Evolutionary conservation across 2,888 invertebrate species (phyloP).

Genomic region (Cantharis rufa): DNA sequence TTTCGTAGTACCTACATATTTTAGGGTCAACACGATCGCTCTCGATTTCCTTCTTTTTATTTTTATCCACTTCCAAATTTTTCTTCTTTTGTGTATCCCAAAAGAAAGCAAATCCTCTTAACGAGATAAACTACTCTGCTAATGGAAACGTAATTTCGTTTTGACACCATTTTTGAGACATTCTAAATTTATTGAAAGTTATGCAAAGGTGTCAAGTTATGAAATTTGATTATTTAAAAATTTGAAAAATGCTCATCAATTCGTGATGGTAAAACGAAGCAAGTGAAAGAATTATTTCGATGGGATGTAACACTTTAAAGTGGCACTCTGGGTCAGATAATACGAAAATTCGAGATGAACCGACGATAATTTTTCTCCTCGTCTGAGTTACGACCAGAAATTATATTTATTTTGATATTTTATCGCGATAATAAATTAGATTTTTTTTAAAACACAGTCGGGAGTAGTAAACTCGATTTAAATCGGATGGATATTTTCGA

Average conservation of each 20-base stretch:
- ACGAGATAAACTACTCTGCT: neutral
- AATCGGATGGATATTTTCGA: conserved; percentile 2
- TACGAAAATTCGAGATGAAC: neutral
- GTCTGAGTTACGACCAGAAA: neutral
- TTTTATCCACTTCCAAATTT: neutral
- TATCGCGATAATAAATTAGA: neutral
- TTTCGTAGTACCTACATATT: neutral
- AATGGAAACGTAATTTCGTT: neutral
- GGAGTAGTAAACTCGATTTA: neutral
- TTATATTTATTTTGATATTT: neutral
- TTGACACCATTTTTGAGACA: neutral
- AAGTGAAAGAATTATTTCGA: conserved; percentile 11
- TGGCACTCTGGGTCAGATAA: conserved; percentile 9
- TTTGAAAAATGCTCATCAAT: neutral
- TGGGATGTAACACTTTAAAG: conserved; percentile 4
- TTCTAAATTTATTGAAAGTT: conserved; percentile 3
- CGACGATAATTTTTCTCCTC: neutral
- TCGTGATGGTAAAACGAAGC: neutral
- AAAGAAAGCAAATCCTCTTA: neutral
- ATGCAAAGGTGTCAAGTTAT: conserved; percentile 4
- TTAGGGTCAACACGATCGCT: neutral
- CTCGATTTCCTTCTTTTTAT: neutral
- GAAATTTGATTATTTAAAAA: conserved; percentile 2
- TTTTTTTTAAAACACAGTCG: neutral
- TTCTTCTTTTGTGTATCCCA: neutral